A percentile compares a stretch with the other conserved stretches of the same genome.
phyloP scores from a whole-genome alignment of 2,888 invertebrate species.

The Lamellibrachia columna region DNA sequence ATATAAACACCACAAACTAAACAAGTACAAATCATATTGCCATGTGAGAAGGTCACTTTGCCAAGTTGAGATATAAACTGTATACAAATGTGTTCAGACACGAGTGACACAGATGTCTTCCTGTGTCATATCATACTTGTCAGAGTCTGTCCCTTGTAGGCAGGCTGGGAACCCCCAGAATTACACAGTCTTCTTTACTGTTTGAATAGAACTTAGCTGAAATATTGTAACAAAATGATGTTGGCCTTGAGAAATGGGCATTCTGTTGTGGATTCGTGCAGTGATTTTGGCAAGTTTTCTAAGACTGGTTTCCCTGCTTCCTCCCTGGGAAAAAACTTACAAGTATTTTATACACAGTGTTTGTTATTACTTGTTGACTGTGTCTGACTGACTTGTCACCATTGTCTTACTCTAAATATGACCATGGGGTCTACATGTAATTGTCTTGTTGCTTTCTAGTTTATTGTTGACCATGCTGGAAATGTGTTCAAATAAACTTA shows the following conservation, averaged over 20 bases:
- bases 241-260: not conserved
- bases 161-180: not conserved
- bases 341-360: not conserved
- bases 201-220: not conserved
- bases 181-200: not conserved
- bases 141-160: not conserved
- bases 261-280: not conserved
- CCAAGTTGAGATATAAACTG: not conserved
- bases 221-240: not conserved
- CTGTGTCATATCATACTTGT: not conserved
- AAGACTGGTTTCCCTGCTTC: not conserved
- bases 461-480: not conserved
- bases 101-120: not conserved
- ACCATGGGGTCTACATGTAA: not conserved
- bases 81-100: not conserved
- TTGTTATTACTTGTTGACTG: not conserved
- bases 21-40: not conserved
- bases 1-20: not conserved
- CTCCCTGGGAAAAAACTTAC: not conserved
- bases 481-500: not conserved
- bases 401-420: not conserved
- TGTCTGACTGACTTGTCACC: not conserved
- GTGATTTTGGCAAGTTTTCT: not conserved
- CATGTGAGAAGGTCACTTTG: slow-evolving; percentile 8
- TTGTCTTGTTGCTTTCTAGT: not conserved